Evolutionary conservation across 2,113 vertebrate genomes (phyloP).

Genomic region (Larimichthys crocea): DNA sequence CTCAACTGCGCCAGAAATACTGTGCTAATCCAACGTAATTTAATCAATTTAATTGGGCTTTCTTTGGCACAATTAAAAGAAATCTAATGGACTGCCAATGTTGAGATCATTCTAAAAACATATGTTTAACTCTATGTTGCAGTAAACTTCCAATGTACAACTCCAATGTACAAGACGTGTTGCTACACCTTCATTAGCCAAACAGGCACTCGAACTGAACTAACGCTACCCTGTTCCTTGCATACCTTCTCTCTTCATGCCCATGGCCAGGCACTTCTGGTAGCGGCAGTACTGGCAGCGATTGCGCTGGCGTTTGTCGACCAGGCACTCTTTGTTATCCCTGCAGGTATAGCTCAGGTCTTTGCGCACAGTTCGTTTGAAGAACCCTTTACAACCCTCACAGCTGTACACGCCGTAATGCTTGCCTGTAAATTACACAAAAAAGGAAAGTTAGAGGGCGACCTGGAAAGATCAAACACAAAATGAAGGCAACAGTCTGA

Average conservation of each 20-base stretch:
- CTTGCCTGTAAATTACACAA: constrained; percentile 86
- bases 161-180: constrained; percentile 7
- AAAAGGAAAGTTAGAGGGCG: not conserved
- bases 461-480: not conserved
- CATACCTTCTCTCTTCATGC: constrained; percentile 98
- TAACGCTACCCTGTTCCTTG: constrained; percentile 1
- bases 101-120: constrained; percentile 1
- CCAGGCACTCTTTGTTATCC: constrained; percentile 96
- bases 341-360: constrained; percentile 97
- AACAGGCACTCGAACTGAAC: constrained; percentile 15
- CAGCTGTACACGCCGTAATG: constrained; percentile 98
- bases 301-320: constrained; percentile 97
- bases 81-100: constrained; percentile 16
- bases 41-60: constrained; percentile 13
- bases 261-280: constrained; percentile 98
- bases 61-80: constrained; percentile 2
- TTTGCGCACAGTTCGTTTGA: constrained; percentile 96
- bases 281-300: constrained; percentile 99
- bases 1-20: constrained; percentile 23
- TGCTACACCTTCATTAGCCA: constrained; percentile 26
- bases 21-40: constrained; percentile 26
- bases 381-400: constrained; percentile 98
- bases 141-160: not conserved
- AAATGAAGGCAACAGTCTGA: not conserved
- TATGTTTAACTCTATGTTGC: constrained; percentile 7